phyloP scores from a whole-genome alignment of 2,797 vertebrate genomes.

The Hozukius guyotensis region DNA sequence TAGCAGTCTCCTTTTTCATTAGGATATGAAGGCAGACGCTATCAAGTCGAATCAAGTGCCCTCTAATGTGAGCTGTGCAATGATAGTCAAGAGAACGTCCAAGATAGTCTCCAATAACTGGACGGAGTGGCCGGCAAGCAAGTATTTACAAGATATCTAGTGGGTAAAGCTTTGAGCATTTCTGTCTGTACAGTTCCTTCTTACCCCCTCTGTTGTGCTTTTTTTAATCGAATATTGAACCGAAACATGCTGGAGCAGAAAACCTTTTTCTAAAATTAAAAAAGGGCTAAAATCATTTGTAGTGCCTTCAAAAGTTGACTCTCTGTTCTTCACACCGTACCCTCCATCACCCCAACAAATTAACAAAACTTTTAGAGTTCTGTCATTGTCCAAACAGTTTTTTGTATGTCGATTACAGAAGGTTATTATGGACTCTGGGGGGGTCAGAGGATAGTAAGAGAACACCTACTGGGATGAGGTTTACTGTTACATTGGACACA shows the following conservation, averaged over 20 bases:
- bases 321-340: background rate
- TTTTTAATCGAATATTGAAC: conserved; percentile 7
- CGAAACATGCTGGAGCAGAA: background rate
- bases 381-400: background rate
- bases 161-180: background rate
- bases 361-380: background rate
- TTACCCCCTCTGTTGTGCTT: background rate
- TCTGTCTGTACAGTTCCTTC: background rate
- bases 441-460: background rate
- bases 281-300: background rate
- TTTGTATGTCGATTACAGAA: conserved; percentile 8
- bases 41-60: conserved; percentile 15
- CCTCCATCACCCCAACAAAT: background rate
- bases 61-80: conserved; percentile 18
- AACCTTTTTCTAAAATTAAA: background rate
- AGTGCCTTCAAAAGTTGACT: conserved; percentile 10
- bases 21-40: conserved; percentile 20
- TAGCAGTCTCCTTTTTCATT: conserved; percentile 25
- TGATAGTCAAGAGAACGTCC: conserved; percentile 14
- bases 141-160: conserved; percentile 47
- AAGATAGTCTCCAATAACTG: conserved; percentile 12
- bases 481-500: conserved; percentile 77
- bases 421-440: conserved; percentile 8
- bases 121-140: background rate
- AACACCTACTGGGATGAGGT: background rate